Evolutionary conservation across 2,113 vertebrate genomes (phyloP).

Genomic region (Actenoides hombroni): DNA sequence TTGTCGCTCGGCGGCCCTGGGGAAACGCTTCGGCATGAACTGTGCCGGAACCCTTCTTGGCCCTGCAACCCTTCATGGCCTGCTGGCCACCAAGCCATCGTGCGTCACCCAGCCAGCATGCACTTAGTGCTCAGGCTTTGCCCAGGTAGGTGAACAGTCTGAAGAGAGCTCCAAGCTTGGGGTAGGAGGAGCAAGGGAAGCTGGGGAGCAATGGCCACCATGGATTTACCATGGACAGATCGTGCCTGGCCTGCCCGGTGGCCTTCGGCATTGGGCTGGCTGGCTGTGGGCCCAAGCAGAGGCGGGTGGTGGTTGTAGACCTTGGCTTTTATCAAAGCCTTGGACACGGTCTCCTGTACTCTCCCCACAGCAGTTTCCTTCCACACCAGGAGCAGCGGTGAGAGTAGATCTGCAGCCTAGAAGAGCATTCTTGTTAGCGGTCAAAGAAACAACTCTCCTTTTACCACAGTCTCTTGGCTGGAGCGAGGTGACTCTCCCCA

Average conservation of each 20-base stretch:
- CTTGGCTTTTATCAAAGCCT: not conserved
- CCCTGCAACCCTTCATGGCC: too few relatives aligned
- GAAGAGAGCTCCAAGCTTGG: not conserved
- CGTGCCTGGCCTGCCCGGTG: not conserved
- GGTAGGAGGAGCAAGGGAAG: not conserved
- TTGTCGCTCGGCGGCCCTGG: too few relatives aligned
- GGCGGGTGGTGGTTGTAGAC: not conserved
- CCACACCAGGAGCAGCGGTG: too few relatives aligned
- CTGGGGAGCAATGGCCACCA: not conserved
- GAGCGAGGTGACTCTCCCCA: not conserved
- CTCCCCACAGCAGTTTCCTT: rapidly evolving
- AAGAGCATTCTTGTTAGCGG: too few relatives aligned
- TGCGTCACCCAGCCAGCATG: rapidly evolving
- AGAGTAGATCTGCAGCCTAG: too few relatives aligned
- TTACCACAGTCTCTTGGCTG: not conserved
- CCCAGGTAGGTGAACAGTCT: not conserved
- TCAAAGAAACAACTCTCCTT: not conserved
- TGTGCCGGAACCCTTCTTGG: not conserved
- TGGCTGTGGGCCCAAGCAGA: too few relatives aligned
- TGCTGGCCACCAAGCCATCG: not conserved
- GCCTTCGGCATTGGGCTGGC: not conserved
- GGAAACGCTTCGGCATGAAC: not conserved
- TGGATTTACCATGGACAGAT: not conserved
- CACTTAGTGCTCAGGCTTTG: rapidly evolving
- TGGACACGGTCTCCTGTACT: not conserved